A percentile compares a stretch with the other conserved stretches of the same genome.
These are phyloP conservation scores for Phalacrocorax pelagicus DNA, from an alignment of 2,113 vertebrate species.

Conservation along the genomic window DNA sequence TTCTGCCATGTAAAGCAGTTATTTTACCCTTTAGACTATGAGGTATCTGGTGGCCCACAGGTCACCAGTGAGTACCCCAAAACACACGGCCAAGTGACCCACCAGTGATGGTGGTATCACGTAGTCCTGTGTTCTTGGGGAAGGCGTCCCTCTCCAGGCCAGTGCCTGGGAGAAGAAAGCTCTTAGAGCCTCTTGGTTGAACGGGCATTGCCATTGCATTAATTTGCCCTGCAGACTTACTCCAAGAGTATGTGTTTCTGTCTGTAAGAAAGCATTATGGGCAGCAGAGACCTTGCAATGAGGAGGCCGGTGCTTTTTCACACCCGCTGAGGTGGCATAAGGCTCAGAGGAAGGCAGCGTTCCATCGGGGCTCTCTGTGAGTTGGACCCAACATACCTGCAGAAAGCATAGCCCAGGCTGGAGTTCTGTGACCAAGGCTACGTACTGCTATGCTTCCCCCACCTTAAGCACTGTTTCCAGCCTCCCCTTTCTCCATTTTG, in stretches of 20 bases:
- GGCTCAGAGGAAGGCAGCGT: background rate
- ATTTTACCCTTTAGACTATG: background rate
- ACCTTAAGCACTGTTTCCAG: background rate
- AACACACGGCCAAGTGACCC: rapidly evolving
- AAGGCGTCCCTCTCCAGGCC: background rate
- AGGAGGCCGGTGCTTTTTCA: no score
- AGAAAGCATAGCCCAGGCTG: rapidly evolving
- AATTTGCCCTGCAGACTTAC: background rate
- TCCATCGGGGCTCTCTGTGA: background rate
- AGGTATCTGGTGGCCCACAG: rapidly evolving
- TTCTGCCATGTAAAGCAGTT: rapidly evolving
- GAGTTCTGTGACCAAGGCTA: background rate
- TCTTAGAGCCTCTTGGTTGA: background rate
- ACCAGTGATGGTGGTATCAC: rapidly evolving
- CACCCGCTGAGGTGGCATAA: rapidly evolving
- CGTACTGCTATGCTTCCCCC: rapidly evolving
- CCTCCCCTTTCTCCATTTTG: background rate
- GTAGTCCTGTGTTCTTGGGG: background rate
- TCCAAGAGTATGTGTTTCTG: rapidly evolving
- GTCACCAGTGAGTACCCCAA: no score
- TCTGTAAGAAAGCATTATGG: background rate
- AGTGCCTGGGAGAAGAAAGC: no score
- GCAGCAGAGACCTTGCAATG: background rate
- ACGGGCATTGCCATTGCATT: rapidly evolving
- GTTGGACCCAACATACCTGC: background rate